Evolutionary conservation across 1,140 invertebrate genomes (phyloP).

Genomic region (Drosophila sproati): DNA sequence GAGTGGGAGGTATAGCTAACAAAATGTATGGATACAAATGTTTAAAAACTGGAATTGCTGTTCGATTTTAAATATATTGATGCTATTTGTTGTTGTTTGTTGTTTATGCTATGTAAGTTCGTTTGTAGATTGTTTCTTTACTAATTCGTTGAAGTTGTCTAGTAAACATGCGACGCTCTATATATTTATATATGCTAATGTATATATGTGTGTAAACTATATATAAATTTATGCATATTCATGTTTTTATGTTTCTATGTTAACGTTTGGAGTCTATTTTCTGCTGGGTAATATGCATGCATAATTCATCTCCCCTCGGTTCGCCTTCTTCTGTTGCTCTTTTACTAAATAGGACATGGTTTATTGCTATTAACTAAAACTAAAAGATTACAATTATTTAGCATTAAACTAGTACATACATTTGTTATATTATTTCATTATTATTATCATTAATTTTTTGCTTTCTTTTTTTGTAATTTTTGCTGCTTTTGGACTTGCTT

Average conservation of each 20-base stretch:
- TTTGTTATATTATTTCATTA: slow-evolving; percentile 9
- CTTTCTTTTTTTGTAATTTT: neutral
- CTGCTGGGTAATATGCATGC: slow-evolving; percentile 28
- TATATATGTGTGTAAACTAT: slow-evolving; percentile 47
- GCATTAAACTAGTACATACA: slow-evolving; percentile 39
- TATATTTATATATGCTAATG: slow-evolving; percentile 32
- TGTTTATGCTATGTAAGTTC: slow-evolving; percentile 62
- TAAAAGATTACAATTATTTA: slow-evolving; percentile 40
- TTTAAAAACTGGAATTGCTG: slow-evolving; percentile 24
- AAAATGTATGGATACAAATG: slow-evolving; percentile 26
- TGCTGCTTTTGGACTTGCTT: slow-evolving; percentile 66
- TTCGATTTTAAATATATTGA: slow-evolving; percentile 12
- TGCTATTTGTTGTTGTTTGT: slow-evolving; percentile 16
- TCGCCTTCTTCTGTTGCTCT: slow-evolving; percentile 31
- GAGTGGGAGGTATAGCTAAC: neutral
- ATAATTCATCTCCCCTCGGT: slow-evolving; percentile 18
- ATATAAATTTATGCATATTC: slow-evolving; percentile 34
- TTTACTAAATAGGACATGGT: slow-evolving; percentile 14
- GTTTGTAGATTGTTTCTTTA: slow-evolving; percentile 62
- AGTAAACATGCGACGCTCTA: slow-evolving; percentile 67
- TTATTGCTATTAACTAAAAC: slow-evolving; percentile 19
- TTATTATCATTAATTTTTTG: slow-evolving; percentile 19
- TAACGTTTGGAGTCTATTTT: slow-evolving; percentile 36
- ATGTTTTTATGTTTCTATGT: slow-evolving; percentile 37
- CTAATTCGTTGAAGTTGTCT: slow-evolving; percentile 77